These are phyloP conservation scores for Acleris laterana DNA, from an alignment of 2,888 invertebrate genomes.

Conservation along the genomic window DNA sequence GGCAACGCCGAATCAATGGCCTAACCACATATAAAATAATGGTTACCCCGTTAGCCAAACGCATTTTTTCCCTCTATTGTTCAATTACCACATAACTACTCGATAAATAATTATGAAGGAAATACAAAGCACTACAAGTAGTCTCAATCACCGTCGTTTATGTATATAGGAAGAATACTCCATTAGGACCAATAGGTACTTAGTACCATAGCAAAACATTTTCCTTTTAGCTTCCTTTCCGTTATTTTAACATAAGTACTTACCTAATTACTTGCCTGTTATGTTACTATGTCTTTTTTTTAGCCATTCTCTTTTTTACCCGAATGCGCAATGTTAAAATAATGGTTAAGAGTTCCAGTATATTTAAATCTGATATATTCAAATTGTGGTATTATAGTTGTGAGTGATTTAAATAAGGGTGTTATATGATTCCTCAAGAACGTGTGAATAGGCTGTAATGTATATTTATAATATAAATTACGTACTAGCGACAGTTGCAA, in stretches of 20 bases:
- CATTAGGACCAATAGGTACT: constrained; percentile 5
- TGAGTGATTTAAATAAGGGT: too few relatives aligned
- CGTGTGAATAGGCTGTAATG: too few relatives aligned
- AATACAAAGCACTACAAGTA: constrained; percentile 43
- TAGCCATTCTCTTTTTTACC: neutral
- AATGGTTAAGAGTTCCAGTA: too few relatives aligned
- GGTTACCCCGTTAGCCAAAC: neutral
- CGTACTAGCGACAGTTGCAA: too few relatives aligned
- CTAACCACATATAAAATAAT: neutral
- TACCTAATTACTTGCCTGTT: neutral
- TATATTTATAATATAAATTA: too few relatives aligned
- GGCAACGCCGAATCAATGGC: constrained; percentile 15
- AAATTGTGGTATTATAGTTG: too few relatives aligned
- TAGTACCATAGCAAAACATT: neutral
- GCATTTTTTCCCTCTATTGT: constrained; percentile 27
- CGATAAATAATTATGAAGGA: constrained; percentile 40
- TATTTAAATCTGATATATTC: too few relatives aligned
- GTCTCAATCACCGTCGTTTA: constrained; percentile 28
- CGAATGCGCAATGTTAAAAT: neutral
- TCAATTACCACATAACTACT: constrained; percentile 35
- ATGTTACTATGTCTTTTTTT: neutral
- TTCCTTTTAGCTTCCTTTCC: neutral
- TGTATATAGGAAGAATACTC: neutral
- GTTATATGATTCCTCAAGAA: too few relatives aligned
- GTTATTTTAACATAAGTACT: neutral